A percentile compares a stretch with the other conserved stretches of the same genome.
These are phyloP conservation scores for Aurelia aurita DNA, from an alignment of 30 jellyfish, hydroid and myxozoan genomes.

Conservation along the genomic window DNA sequence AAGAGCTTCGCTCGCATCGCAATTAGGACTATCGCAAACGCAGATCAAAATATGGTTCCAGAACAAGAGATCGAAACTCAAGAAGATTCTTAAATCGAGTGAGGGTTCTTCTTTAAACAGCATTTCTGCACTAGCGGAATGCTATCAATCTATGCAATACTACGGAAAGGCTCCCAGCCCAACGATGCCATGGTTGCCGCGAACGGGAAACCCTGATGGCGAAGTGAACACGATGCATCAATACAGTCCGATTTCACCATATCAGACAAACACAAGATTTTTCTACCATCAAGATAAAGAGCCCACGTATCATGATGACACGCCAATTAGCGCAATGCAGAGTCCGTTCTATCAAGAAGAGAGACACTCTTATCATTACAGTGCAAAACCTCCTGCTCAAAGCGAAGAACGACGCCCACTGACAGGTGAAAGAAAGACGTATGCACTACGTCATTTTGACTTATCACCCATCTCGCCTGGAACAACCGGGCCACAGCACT, in stretches of 20 bases:
- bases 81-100: slow-evolving; percentile 63
- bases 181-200: not conserved
- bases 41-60: slow-evolving; percentile 96
- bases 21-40: slow-evolving; percentile 83
- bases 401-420: too few species aligned
- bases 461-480: not conserved
- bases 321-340: too few species aligned
- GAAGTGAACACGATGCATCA: too few species aligned
- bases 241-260: too few species aligned
- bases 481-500: not conserved
- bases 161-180: not conserved
- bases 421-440: too few species aligned
- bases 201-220: too few species aligned
- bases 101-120: slow-evolving; percentile 24
- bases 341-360: too few species aligned
- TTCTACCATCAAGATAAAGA: too few species aligned
- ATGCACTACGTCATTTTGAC: not conserved
- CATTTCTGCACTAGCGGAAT: not conserved
- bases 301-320: too few species aligned
- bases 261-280: too few species aligned
- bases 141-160: not conserved
- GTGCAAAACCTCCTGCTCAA: too few species aligned
- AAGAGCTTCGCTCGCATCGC: slow-evolving; percentile 92
- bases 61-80: slow-evolving; percentile 89
- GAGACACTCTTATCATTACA: too few species aligned